Base-by-base conservation (phyloP, 2,888 invertebrate species). In the Lordiphosa andalusiaca region DNA sequence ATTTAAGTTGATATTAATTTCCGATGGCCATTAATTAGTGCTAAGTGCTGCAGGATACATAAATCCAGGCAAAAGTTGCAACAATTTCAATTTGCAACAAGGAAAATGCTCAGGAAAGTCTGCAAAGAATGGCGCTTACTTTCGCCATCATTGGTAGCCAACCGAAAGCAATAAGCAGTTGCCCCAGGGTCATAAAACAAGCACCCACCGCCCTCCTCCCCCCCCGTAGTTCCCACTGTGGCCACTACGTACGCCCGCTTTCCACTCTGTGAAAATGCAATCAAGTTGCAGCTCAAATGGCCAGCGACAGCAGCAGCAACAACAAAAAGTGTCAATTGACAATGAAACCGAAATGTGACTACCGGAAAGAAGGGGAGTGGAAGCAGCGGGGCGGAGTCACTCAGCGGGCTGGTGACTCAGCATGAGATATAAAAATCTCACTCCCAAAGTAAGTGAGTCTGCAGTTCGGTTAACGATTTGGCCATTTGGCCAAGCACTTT, bases 321-420 rank as follows among this genome's bases (percentile, higher is more conserved):
- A 59, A 49, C 50, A 61, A 83, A 74, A 69, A 84, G 80, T 81
- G 80, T 84, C 80, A 81, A 84, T 81, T 81, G 80, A 84, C 81
- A 84, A 77, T 81, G 81, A 81, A 84, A 66, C 69, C 69, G 62
- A 81, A 77, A 81, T 74, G 62, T 61, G 59, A 69, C 36, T 19
- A 35, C 35, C 12, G n/a, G 40, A 39, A 37, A 41, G 61, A 19
- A 21, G n/a, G 30, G 44, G 33, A 12, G 2, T 1, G 19, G 42
- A 9, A n/a, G 37, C 1, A 2, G 19, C 7, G 0, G 6, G 13
- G 7, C 3, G 4, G 23, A 7, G 61, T 61, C 60, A 60, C 60
- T 52, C 60, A 30, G 44, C 37, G n/a, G 41, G 53, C 36, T 10
- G 41, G 64, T 60, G 64, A 56, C 53, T 54, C 60, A 54, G 72